Conservation (phyloP, 2,113 vertebrate genomes). For the Mirza zaza region DNA sequence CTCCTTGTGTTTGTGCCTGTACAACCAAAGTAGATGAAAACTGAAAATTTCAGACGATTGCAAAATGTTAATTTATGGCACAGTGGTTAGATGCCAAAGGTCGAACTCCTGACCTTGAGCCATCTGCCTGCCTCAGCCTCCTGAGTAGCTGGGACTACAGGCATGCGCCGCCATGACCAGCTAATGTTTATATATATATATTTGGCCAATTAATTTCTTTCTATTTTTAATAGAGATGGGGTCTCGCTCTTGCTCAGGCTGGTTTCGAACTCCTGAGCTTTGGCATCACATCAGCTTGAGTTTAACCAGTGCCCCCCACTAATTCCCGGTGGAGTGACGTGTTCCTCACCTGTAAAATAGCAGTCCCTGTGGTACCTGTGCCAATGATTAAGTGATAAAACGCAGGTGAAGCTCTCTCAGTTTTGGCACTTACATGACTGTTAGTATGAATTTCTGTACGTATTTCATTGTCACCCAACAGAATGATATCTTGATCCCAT, state of each 20-base stretch:
- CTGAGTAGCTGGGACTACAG: too few relatives aligned
- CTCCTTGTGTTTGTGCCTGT: not conserved
- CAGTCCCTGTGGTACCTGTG: too few relatives aligned
- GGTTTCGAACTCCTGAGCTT: too few relatives aligned
- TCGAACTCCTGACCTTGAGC: too few relatives aligned
- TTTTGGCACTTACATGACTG: not conserved
- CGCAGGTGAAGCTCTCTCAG: fast-evolving
- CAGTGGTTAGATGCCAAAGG: not conserved
- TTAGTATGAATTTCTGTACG: not conserved
- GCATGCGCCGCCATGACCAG: too few relatives aligned
- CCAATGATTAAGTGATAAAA: not conserved
- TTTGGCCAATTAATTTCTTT: too few relatives aligned
- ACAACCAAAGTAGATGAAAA: not conserved
- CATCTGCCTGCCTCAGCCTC: too few relatives aligned
- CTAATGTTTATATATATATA: too few relatives aligned
- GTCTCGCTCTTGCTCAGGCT: too few relatives aligned
- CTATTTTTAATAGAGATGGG: too few relatives aligned
- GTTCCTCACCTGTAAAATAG: not conserved
- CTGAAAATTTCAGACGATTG: not conserved
- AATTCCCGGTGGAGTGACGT: not conserved
- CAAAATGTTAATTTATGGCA: not conserved
- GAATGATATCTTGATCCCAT: not conserved
- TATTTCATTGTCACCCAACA: not conserved
- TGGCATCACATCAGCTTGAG: not conserved
- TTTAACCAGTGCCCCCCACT: not conserved